phyloP scores from a whole-genome alignment of 23 tunicate species.

The Trididemnum nubilum region DNA sequence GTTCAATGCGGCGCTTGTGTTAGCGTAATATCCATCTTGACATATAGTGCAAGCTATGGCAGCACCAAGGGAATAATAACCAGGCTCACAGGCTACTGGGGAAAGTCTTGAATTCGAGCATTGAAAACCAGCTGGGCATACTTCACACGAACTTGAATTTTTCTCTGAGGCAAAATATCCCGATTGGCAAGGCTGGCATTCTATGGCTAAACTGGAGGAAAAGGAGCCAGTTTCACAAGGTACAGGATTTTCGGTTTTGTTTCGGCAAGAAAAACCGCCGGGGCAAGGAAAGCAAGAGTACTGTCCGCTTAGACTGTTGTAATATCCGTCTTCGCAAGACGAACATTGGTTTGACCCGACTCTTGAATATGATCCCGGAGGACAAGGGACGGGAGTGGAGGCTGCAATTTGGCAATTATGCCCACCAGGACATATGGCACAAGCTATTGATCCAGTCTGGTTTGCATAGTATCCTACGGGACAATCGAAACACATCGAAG shows the following conservation, averaged over 20 bases:
- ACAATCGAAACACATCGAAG: slow-evolving; percentile 52
- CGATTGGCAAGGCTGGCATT: slow-evolving; percentile 46
- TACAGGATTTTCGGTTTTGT: slow-evolving; percentile 13
- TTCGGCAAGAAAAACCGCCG: neutral
- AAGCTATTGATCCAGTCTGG: neutral
- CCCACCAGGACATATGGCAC: slow-evolving; percentile 21
- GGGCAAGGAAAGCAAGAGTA: slow-evolving; percentile 8
- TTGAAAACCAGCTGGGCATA: slow-evolving; percentile 20
- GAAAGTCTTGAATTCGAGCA: neutral
- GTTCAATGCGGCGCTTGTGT: neutral
- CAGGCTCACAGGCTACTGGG: slow-evolving; percentile 44
- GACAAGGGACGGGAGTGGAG: neutral
- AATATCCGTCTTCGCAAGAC: slow-evolving; percentile 27
- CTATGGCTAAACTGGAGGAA: slow-evolving; percentile 19
- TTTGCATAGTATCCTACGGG: slow-evolving; percentile 42
- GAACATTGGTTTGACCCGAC: neutral
- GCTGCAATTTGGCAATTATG: neutral
- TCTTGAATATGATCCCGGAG: slow-evolving; percentile 7
- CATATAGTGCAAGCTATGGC: slow-evolving; percentile 45
- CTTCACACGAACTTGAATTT: neutral
- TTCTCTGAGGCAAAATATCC: slow-evolving; percentile 43
- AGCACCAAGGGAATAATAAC: slow-evolving; percentile 49
- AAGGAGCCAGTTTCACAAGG: slow-evolving; percentile 36
- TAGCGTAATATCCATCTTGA: slow-evolving; percentile 49
- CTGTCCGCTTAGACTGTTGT: neutral